Evolutionary conservation across 2,888 invertebrate species (phyloP).

Genomic region (Cabera pusaria): DNA sequence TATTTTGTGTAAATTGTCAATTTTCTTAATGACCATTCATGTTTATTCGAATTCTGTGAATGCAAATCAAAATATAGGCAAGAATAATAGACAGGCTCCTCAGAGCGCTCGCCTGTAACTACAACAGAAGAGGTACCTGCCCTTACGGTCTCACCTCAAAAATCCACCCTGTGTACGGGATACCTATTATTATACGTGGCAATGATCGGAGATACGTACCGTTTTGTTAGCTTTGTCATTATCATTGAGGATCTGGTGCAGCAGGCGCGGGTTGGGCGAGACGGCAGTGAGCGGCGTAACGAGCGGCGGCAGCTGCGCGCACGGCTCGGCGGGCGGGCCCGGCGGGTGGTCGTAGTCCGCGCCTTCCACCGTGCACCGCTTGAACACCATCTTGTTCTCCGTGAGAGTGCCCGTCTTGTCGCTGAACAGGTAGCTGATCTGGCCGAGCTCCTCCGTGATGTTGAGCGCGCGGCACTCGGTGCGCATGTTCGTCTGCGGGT

Average conservation of each 20-base stretch:
- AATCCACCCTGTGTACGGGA: too few relatives aligned
- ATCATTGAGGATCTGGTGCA: slow-evolving; percentile 65
- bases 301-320: slow-evolving; percentile 70
- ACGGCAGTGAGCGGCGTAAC: slow-evolving; percentile 74
- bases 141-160: too few relatives aligned
- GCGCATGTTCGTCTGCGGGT: slow-evolving; percentile 90
- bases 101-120: too few relatives aligned
- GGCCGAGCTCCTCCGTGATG: slow-evolving; percentile 98
- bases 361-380: slow-evolving; percentile 94
- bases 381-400: slow-evolving; percentile 98
- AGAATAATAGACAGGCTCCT: too few relatives aligned
- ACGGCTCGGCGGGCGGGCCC: slow-evolving; percentile 87
- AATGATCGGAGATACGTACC: too few relatives aligned
- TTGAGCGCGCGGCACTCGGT: slow-evolving; percentile 95
- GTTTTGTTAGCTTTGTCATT: slow-evolving; percentile 69
- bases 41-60: too few relatives aligned
- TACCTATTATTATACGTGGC: too few relatives aligned
- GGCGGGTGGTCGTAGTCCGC: slow-evolving; percentile 94
- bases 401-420: slow-evolving; percentile 99
- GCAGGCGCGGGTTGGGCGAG: slow-evolving; percentile 67
- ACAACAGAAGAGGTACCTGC: too few relatives aligned
- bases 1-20: too few relatives aligned
- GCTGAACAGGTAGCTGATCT: slow-evolving; percentile 94
- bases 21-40: too few relatives aligned
- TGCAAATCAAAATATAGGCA: too few relatives aligned